Evolutionary conservation across 2,888 invertebrate genomes (phyloP).

Genomic region (Acanthosepion pharaonis): DNA sequence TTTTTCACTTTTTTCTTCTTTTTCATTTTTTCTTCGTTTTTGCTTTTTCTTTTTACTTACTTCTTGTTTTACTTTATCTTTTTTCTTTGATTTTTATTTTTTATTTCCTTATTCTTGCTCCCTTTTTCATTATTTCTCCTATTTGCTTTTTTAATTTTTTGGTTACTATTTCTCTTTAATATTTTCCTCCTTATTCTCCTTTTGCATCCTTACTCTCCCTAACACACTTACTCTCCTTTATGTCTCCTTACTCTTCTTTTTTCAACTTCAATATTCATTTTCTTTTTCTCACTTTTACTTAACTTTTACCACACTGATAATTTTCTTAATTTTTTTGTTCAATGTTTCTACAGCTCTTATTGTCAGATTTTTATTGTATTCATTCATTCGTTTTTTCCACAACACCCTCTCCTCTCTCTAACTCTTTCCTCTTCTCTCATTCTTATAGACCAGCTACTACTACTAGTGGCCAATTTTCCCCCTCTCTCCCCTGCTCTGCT

Average conservation of each 20-base stretch:
- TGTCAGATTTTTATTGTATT: background rate
- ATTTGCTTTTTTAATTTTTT: background rate
- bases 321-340: background rate
- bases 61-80: background rate
- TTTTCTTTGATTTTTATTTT: background rate
- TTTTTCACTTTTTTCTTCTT: background rate
- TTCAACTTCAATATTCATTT: background rate
- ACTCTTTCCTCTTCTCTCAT: background rate
- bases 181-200: background rate
- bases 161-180: too few species aligned
- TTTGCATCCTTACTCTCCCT: background rate
- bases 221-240: too few species aligned
- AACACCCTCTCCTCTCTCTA: background rate
- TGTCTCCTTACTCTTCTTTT: background rate
- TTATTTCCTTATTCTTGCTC: background rate
- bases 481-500: constrained; percentile 17
- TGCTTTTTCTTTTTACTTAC: background rate
- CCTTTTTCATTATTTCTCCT: background rate
- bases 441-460: background rate
- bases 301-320: background rate
- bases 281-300: background rate
- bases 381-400: background rate
- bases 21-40: background rate
- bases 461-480: constrained; percentile 22
- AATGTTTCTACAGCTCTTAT: background rate